Conservation (phyloP, 2,888 invertebrate genomes). For the Balanococcus diminutus region DNA sequence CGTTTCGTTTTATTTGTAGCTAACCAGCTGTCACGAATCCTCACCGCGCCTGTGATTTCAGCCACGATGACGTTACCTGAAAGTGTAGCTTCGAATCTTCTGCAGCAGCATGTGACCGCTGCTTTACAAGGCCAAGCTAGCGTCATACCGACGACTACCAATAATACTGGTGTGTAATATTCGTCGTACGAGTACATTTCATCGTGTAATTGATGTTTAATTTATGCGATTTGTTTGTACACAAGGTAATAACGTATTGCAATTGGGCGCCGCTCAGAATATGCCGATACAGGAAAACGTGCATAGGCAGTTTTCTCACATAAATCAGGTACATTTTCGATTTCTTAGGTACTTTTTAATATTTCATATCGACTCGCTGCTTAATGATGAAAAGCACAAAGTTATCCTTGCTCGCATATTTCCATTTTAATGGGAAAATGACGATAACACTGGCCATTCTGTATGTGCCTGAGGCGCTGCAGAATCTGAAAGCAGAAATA, state of each 20-base stretch:
- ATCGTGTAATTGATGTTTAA: background rate
- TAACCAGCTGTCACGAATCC: slow-evolving; percentile 70
- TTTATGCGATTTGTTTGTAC: background rate
- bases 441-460: slow-evolving; percentile 45
- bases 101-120: slow-evolving; percentile 89
- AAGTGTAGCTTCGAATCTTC: slow-evolving; percentile 76
- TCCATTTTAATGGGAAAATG: slow-evolving; percentile 28
- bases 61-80: slow-evolving; percentile 88
- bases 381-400: slow-evolving; percentile 43
- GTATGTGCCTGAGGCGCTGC: slow-evolving; percentile 39
- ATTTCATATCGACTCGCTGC: background rate
- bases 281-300: background rate
- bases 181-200: background rate
- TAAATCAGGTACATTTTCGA: slow-evolving; percentile 32
- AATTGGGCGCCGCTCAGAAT: slow-evolving; percentile 8
- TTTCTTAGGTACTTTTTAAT: no score
- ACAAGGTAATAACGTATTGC: background rate
- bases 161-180: background rate
- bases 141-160: slow-evolving; percentile 57
- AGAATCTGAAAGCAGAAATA: slow-evolving; percentile 39
- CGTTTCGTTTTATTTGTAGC: slow-evolving; percentile 60
- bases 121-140: slow-evolving; percentile 69
- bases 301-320: slow-evolving; percentile 35
- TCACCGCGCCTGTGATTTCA: slow-evolving; percentile 86
- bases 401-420: slow-evolving; percentile 54